A percentile compares a stretch with the other conserved stretches of the same genome.
These are phyloP conservation scores for Lasiommata megera DNA, from an alignment of 2,888 invertebrate genomes.

Conservation along the genomic window DNA sequence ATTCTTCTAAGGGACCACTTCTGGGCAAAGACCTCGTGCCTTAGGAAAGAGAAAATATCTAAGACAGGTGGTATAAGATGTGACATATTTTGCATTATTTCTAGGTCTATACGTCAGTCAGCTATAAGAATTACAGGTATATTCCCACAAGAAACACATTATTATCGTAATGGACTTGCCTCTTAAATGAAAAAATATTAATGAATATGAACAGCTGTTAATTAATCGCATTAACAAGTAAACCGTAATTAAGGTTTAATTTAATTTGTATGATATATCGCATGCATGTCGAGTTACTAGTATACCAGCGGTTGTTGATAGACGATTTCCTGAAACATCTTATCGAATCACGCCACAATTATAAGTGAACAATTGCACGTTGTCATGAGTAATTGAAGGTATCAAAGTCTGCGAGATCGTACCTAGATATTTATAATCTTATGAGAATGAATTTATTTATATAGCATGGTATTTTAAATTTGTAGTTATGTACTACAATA, in stretches of 20 bases:
- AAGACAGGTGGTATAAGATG: too few species aligned
- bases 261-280: slow-evolving; percentile 11
- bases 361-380: slow-evolving; percentile 60
- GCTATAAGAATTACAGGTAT: too few species aligned
- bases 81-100: too few species aligned
- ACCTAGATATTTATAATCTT: slow-evolving; percentile 37
- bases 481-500: too few species aligned
- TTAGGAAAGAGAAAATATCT: too few species aligned
- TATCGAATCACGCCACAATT: slow-evolving; percentile 20
- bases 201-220: background rate
- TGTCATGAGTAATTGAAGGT: slow-evolving; percentile 65
- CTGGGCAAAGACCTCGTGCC: too few species aligned
- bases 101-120: too few species aligned
- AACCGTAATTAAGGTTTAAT: slow-evolving; percentile 11
- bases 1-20: too few species aligned
- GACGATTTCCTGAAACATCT: slow-evolving; percentile 16
- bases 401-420: slow-evolving; percentile 43
- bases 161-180: too few species aligned
- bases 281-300: background rate
- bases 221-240: background rate
- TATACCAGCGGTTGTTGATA: slow-evolving; percentile 3
- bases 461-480: slow-evolving; percentile 39
- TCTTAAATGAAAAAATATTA: background rate
- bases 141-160: too few species aligned
- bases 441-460: background rate